These are phyloP conservation scores for Carapus acus DNA, from an alignment of 2,797 vertebrate species.

Conservation along the genomic window DNA sequence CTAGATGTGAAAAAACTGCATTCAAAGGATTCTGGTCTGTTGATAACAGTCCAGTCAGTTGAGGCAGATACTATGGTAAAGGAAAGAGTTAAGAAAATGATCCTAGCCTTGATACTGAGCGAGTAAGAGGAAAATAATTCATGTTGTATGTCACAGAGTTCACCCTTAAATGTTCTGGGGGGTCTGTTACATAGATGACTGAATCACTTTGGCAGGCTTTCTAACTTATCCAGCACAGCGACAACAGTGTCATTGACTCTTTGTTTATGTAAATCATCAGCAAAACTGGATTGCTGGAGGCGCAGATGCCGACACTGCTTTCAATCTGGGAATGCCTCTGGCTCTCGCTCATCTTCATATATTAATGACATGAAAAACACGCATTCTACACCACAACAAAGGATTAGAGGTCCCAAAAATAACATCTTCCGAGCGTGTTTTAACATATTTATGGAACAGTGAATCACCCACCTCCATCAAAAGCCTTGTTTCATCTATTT, in stretches of 20 bases:
- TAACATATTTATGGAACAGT: not conserved
- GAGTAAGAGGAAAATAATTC: not conserved
- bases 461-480: conserved; percentile 1
- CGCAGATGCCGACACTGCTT: conserved; percentile 16
- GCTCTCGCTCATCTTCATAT: conserved; percentile 27
- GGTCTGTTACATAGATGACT: not conserved
- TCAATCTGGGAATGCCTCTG: conserved; percentile 32
- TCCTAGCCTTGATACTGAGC: no score
- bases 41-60: no score
- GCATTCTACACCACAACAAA: not conserved
- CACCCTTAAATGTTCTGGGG: not conserved
- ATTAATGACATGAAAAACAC: conserved; percentile 20
- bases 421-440: conserved; percentile 2
- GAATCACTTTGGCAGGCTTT: not conserved
- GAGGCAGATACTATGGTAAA: no score
- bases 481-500: not conserved
- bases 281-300: conserved; percentile 12
- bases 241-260: conserved; percentile 12
- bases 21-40: no score
- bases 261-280: conserved; percentile 20
- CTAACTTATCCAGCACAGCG: conserved; percentile 4
- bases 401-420: conserved; percentile 5
- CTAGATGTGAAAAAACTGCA: no score
- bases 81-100: no score
- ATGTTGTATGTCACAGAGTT: no score